Conservation (phyloP, 2,113 vertebrate genomes). For the Grammomys surdaster region DNA sequence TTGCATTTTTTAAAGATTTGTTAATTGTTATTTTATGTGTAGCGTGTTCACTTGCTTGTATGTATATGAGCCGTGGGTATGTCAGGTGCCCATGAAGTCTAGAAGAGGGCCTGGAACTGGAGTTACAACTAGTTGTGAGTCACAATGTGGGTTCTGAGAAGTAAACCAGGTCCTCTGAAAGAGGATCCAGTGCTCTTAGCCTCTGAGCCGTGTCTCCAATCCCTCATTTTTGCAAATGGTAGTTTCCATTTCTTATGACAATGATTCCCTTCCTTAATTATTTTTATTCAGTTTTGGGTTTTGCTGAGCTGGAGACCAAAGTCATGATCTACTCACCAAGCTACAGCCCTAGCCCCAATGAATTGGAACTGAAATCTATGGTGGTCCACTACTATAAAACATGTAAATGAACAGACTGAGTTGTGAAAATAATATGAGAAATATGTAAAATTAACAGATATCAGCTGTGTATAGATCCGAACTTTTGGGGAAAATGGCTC, state of each 20-base stretch:
- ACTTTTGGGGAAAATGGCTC: neutral
- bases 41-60: neutral
- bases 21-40: neutral
- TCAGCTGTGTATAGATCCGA: neutral
- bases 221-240: neutral
- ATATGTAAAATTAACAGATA: neutral
- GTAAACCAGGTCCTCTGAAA: neutral
- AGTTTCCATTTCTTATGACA: neutral
- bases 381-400: neutral
- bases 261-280: neutral
- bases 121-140: neutral
- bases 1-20: neutral
- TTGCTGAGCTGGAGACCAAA: neutral
- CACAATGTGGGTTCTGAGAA: neutral
- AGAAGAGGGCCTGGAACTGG: neutral
- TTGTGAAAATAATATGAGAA: neutral
- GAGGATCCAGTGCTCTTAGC: neutral
- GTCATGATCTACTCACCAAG: neutral
- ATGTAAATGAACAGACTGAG: neutral
- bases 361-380: neutral
- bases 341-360: neutral
- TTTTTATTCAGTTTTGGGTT: neutral
- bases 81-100: too few relatives aligned
- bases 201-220: neutral
- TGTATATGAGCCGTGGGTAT: neutral